These are phyloP conservation scores for Pandemis cinnamomeana DNA, from an alignment of 2,888 invertebrate species.

Conservation along the genomic window DNA sequence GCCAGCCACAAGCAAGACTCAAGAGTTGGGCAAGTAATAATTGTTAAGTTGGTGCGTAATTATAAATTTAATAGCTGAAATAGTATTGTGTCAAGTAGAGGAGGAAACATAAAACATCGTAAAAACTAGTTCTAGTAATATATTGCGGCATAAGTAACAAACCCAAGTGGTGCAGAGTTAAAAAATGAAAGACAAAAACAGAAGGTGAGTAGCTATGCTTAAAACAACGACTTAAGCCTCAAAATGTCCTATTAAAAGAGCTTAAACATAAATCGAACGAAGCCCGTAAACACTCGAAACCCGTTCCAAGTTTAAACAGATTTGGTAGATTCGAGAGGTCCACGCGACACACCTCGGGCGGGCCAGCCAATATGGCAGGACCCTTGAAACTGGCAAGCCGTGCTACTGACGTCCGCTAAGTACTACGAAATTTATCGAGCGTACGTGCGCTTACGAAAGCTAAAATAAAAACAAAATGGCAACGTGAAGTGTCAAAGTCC, in stretches of 20 bases:
- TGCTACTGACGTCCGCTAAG: constrained; percentile 72
- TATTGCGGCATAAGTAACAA: too few relatives aligned
- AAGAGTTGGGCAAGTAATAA: too few relatives aligned
- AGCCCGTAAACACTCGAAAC: constrained; percentile 2
- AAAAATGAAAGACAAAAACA: too few relatives aligned
- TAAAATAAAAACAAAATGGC: constrained; percentile 69
- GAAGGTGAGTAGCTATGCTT: background rate
- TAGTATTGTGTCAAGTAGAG: too few relatives aligned
- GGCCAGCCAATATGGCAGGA: constrained; percentile 68
- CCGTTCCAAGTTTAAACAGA: constrained; percentile 25
- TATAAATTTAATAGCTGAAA: too few relatives aligned
- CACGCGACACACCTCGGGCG: constrained; percentile 54
- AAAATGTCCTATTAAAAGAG: background rate
- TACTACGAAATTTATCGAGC: constrained; percentile 77
- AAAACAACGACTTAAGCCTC: background rate
- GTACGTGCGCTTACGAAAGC: constrained; percentile 65
- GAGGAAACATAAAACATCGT: too few relatives aligned
- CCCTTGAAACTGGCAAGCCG: constrained; percentile 55
- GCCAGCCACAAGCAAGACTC: too few relatives aligned
- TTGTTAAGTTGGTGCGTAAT: too few relatives aligned
- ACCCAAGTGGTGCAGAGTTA: too few relatives aligned
- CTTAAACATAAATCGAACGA: background rate
- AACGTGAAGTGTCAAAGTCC: constrained; percentile 67
- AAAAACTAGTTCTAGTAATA: too few relatives aligned
- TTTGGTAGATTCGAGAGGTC: constrained; percentile 40